Conservation (phyloP, 2,888 invertebrate species). For the Caenorhabditis sp. region DNA sequence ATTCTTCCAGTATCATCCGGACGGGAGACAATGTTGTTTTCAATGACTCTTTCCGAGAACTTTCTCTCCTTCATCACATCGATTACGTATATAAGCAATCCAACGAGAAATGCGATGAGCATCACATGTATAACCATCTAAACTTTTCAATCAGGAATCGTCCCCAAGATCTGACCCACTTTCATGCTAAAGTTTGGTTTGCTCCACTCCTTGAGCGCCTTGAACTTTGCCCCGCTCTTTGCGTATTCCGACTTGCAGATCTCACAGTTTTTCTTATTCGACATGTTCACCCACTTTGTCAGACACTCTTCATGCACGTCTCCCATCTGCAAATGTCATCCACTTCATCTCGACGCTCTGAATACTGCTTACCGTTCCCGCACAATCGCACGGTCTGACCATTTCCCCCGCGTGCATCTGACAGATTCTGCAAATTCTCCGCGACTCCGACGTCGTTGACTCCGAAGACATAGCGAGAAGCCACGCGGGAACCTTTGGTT, state of each 20-base stretch:
- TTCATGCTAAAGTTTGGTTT: constrained; percentile 57
- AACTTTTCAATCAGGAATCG: neutral
- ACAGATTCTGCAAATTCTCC: constrained; percentile 77
- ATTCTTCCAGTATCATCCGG: constrained; percentile 67
- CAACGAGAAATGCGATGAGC: constrained; percentile 26
- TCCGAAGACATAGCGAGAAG: constrained; percentile 32
- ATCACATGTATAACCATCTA: constrained; percentile 52
- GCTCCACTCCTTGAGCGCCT: constrained; percentile 71
- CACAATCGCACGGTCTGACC: constrained; percentile 78
- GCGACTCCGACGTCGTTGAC: constrained; percentile 53
- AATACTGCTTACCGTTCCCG: constrained; percentile 77
- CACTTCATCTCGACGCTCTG: no score
- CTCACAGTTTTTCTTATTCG: constrained; percentile 75
- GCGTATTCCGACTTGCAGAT: constrained; percentile 76
- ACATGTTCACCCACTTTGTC: constrained; percentile 75
- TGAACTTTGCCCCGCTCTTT: constrained; percentile 67
- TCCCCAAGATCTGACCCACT: constrained; percentile 31
- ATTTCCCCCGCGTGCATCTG: constrained; percentile 77
- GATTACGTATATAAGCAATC: constrained; percentile 48
- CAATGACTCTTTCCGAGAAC: constrained; percentile 38
- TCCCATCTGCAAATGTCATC: constrained; percentile 69
- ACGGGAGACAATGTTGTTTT: constrained; percentile 14
- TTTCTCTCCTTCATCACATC: constrained; percentile 43
- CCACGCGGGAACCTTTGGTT: constrained; percentile 29
- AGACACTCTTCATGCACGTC: constrained; percentile 77